A percentile compares a stretch with the other conserved stretches of the same genome.
Conservation (phyloP, 2,113 vertebrate genomes). For the Silurus meridionalis region DNA sequence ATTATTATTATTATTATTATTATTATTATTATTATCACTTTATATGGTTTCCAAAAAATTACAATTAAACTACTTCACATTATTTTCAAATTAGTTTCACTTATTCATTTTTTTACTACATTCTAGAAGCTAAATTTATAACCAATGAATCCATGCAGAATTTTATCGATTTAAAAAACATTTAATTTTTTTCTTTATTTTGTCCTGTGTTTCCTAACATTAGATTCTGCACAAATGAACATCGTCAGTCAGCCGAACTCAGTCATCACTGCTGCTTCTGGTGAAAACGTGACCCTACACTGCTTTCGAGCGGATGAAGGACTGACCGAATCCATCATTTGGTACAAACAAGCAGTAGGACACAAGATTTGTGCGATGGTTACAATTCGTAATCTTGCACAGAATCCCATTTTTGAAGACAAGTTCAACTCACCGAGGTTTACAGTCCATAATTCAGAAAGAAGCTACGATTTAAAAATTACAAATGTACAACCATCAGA, state of each 20-base stretch:
- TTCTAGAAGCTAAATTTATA: not conserved
- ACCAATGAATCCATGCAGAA: not conserved
- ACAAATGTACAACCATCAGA: conserved; percentile 10
- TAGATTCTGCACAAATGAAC: not conserved
- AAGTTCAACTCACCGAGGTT: conserved; percentile 7
- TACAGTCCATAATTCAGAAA: not conserved
- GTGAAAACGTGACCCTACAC: conserved; percentile 24
- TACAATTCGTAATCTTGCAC: not conserved
- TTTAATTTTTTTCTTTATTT: not conserved
- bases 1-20: no score
- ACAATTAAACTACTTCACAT: no score
- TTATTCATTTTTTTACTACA: no score
- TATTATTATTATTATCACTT: no score
- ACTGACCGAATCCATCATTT: not conserved
- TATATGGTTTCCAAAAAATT: no score
- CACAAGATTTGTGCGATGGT: not conserved
- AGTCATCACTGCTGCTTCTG: conserved; percentile 4
- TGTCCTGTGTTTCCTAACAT: not conserved
- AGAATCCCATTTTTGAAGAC: not conserved
- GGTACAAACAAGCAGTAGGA: conserved; percentile 34
- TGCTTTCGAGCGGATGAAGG: not conserved
- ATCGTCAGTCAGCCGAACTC: not conserved
- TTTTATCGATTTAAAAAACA: not conserved
- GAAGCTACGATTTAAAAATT: conserved; percentile 4
- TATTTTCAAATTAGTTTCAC: no score